Conservation (phyloP, 2,888 invertebrate genomes). For the Eumerus sabulonum region DNA sequence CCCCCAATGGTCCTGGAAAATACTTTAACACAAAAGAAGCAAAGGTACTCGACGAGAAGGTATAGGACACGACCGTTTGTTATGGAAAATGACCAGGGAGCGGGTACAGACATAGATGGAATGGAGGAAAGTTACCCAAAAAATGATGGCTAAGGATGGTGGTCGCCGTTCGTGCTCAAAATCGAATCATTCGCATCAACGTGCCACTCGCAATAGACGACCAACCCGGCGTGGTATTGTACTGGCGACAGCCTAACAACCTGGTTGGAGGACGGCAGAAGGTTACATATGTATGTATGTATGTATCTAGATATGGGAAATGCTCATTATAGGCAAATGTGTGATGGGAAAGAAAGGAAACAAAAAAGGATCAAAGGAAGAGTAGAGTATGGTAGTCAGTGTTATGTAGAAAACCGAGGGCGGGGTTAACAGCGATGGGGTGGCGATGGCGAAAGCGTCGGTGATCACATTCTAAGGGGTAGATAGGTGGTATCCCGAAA, state of each 20-base stretch:
- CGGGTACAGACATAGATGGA: background rate
- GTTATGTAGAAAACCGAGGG: constrained; percentile 33
- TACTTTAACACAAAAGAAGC: background rate
- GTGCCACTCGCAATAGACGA: constrained; percentile 11
- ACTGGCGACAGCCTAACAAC: constrained; percentile 27
- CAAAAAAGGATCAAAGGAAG: constrained; percentile 6
- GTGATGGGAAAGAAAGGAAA: no score
- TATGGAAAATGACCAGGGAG: constrained; percentile 3
- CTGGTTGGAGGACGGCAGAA: constrained; percentile 58
- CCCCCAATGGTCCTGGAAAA: constrained; percentile 41
- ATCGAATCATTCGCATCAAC: constrained; percentile 46
- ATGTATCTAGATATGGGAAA: no score
- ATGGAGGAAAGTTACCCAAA: no score
- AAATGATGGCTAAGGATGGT: no score
- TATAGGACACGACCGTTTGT: no score
- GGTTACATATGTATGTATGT: constrained; percentile 51
- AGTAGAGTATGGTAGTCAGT: constrained; percentile 23
- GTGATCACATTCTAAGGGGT: constrained; percentile 40
- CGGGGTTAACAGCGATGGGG: constrained; percentile 49
- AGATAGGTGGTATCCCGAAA: constrained; percentile 53
- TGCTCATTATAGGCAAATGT: no score
- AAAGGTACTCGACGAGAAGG: background rate
- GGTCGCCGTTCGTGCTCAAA: constrained; percentile 9
- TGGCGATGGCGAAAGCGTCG: constrained; percentile 14
- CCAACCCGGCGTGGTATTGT: background rate